phyloP scores from a whole-genome alignment of 2,113 vertebrate genomes.

The Dipodomys merriami region DNA sequence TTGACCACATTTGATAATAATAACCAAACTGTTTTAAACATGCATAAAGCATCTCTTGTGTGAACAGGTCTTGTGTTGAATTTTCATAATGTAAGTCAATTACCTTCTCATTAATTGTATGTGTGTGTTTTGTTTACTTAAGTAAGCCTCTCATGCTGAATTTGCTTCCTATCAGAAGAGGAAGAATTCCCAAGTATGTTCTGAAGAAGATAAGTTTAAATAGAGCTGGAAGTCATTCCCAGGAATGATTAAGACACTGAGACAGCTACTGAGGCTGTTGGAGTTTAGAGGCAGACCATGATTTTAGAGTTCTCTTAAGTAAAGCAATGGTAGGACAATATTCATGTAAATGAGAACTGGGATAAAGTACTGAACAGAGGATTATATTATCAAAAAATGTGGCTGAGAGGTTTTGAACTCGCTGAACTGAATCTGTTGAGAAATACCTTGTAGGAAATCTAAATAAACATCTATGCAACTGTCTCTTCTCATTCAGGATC shows the following conservation, averaged over 20 bases:
- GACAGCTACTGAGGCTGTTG: not conserved
- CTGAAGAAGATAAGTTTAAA: not conserved
- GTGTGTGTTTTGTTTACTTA: constrained; percentile 1
- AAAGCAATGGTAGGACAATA: not conserved
- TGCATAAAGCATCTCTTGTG: not conserved
- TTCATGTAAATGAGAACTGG: constrained; percentile 60
- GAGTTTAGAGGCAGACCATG: not conserved
- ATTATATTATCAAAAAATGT: constrained; percentile 61
- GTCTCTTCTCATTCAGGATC: constrained; percentile 50
- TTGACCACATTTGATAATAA: not conserved
- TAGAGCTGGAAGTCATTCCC: too few relatives aligned
- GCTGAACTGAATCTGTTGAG: constrained; percentile 67
- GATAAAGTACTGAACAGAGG: constrained; percentile 62
- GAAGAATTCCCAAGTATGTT: not conserved
- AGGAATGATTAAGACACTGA: not conserved
- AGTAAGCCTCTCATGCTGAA: not conserved
- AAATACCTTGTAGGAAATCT: constrained; percentile 48
- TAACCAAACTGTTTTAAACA: not conserved
- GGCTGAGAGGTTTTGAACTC: constrained; percentile 67
- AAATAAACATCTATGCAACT: constrained; percentile 55
- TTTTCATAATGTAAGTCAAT: constrained; percentile 56
- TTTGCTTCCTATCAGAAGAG: not conserved
- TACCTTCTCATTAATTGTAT: constrained; percentile 27
- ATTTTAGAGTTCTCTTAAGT: not conserved
- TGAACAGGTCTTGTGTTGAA: constrained; percentile 23